These are phyloP conservation scores for Marmota flaviventris DNA, from an alignment of 2,113 vertebrate species.

Conservation along the genomic window DNA sequence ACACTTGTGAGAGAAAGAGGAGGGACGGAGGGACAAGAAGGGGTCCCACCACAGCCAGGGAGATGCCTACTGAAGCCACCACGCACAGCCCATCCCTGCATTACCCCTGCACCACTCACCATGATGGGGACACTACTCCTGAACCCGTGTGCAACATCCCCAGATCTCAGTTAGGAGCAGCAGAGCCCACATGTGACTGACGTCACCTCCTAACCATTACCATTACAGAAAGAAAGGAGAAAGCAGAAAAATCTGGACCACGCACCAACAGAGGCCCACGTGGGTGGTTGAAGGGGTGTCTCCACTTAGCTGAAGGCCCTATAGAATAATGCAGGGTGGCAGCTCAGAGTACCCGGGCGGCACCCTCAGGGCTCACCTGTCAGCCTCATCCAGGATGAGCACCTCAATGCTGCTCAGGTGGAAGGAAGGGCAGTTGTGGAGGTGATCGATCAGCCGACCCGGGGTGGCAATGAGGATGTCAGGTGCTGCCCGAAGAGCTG, in stretches of 20 bases:
- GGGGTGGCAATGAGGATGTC: constrained; percentile 98
- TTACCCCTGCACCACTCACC: not conserved
- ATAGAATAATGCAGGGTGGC: fast-evolving
- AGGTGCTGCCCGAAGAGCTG: constrained; percentile 93
- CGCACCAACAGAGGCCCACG: not conserved
- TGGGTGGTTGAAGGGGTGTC: no score
- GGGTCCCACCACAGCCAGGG: no score
- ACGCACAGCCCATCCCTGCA: fast-evolving
- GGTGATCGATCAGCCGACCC: constrained; percentile 96
- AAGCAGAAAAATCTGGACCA: not conserved
- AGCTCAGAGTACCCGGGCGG: not conserved
- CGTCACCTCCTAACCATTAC: not conserved
- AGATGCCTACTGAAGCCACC: not conserved
- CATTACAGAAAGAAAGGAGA: not conserved
- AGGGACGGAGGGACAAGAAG: not conserved
- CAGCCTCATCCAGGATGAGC: constrained; percentile 97
- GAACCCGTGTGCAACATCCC: not conserved
- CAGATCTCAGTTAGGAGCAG: not conserved
- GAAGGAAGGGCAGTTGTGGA: constrained; percentile 98
- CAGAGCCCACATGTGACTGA: not conserved
- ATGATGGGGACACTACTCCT: not conserved
- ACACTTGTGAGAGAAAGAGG: not conserved
- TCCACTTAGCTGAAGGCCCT: not conserved
- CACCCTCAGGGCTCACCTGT: constrained; percentile 89
- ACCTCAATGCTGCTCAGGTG: constrained; percentile 96